Percentiles rank a stretch among this genome's conserved stretches.
phyloP scores from a whole-genome alignment of 2,888 invertebrate genomes.

The Mythimna ferrago region DNA sequence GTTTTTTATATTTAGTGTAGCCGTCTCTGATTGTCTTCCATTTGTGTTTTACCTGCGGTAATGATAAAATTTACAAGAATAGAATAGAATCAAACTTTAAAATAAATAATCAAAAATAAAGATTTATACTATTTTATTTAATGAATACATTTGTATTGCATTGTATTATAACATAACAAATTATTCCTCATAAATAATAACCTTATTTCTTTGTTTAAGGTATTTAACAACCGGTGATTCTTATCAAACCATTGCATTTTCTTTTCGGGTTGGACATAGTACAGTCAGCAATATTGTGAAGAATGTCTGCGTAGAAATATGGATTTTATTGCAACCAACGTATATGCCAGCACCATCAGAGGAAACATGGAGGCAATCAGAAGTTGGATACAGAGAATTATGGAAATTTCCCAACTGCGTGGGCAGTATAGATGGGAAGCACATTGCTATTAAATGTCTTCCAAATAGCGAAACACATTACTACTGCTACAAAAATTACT shows the following conservation, averaged over 20 bases:
- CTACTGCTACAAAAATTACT: conserved; percentile 28
- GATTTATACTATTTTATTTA: conserved; percentile 14
- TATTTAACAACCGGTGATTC: conserved; percentile 37
- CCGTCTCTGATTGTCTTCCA: conserved; percentile 66
- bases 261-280: conserved; percentile 33
- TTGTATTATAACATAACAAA: conserved; percentile 9
- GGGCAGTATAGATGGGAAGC: conserved; percentile 52
- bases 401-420: conserved; percentile 54
- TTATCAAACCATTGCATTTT: conserved; percentile 26
- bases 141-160: conserved; percentile 12
- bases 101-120: conserved; percentile 13
- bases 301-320: conserved; percentile 38
- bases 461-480: conserved; percentile 32
- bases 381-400: conserved; percentile 31
- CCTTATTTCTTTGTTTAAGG: conserved; percentile 21
- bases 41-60: conserved; percentile 60
- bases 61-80: conserved; percentile 21
- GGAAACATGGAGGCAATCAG: conserved; percentile 37
- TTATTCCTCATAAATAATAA: conserved; percentile 16
- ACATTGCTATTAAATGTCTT: conserved; percentile 42
- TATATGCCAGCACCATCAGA: conserved; percentile 22
- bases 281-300: conserved; percentile 36
- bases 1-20: conserved; percentile 64
- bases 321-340: conserved; percentile 38
- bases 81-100: background rate